A percentile compares a stretch with the other conserved stretches of the same genome.
Conservation (phyloP, 2,797 vertebrate genomes). For the Urosaurus nigricauda region DNA sequence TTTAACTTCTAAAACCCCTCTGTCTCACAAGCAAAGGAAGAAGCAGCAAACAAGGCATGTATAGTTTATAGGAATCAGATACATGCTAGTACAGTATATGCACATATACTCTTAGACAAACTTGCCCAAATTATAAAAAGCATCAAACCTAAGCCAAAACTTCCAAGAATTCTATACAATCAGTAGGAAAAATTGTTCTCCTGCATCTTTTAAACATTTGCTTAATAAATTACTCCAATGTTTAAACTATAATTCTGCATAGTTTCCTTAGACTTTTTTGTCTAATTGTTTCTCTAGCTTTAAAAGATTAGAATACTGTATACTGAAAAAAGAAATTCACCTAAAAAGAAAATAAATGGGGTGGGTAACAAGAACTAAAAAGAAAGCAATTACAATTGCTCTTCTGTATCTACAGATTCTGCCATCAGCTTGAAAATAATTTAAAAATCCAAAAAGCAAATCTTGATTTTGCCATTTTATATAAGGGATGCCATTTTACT, state of each 20-base stretch:
- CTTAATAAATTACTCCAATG: neutral
- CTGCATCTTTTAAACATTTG: neutral
- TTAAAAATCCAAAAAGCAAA: no score
- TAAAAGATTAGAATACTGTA: neutral
- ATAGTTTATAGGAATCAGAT: neutral
- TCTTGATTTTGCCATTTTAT: no score
- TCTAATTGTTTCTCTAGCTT: no score
- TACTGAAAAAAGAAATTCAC: slow-evolving; percentile 18
- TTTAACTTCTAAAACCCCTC: neutral
- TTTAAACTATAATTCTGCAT: neutral
- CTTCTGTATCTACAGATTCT: no score
- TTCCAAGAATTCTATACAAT: neutral
- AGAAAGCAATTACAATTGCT: neutral
- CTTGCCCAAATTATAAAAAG: neutral
- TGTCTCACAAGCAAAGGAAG: neutral
- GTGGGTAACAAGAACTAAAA: neutral
- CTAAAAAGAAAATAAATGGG: neutral
- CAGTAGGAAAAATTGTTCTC: neutral
- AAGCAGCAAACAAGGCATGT: neutral
- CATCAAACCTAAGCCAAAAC: neutral
- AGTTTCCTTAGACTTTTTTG: neutral
- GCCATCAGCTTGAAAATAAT: no score
- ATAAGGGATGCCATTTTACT: no score
- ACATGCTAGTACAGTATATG: neutral
- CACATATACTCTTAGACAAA: no score